Evolutionary conservation across 2,888 invertebrate species (phyloP).

Genomic region (Heliconius sara): DNA sequence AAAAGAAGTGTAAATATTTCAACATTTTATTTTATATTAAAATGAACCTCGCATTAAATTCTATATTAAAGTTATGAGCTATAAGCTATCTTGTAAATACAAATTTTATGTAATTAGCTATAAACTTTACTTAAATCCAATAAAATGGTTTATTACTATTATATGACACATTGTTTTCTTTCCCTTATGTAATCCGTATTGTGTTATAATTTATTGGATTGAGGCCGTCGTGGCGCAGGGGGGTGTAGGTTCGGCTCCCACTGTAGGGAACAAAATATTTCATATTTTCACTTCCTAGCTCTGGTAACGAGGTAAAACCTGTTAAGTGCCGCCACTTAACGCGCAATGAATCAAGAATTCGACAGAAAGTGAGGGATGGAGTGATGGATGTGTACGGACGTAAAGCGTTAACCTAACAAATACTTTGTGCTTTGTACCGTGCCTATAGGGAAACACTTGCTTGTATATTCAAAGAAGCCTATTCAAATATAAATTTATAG

Average conservation of each 20-base stretch:
- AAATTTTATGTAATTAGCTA: constrained; percentile 48
- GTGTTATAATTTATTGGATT: not conserved
- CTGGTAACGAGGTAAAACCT: no score
- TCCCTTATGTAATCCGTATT: not conserved
- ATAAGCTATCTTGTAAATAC: constrained; percentile 62
- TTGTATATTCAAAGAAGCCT: not conserved
- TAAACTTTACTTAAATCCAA: constrained; percentile 50
- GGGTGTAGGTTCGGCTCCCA: no score
- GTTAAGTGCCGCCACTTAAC: no score
- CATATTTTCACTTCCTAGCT: no score
- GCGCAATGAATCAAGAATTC: no score
- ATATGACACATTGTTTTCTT: constrained; percentile 34
- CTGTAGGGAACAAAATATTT: no score
- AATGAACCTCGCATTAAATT: constrained; percentile 68
- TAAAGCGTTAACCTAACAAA: no score
- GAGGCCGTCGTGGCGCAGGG: no score
- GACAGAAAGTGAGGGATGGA: no score
- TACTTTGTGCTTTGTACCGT: no score
- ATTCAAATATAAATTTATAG: not conserved
- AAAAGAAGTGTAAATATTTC: constrained; percentile 47
- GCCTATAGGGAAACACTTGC: no score
- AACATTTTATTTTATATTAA: constrained; percentile 32
- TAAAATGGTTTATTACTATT: constrained; percentile 42
- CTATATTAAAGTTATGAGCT: constrained; percentile 48
- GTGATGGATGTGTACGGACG: no score